These are phyloP conservation scores for Epinephelus awoara DNA, from an alignment of 2,797 vertebrate species.

Conservation along the genomic window DNA sequence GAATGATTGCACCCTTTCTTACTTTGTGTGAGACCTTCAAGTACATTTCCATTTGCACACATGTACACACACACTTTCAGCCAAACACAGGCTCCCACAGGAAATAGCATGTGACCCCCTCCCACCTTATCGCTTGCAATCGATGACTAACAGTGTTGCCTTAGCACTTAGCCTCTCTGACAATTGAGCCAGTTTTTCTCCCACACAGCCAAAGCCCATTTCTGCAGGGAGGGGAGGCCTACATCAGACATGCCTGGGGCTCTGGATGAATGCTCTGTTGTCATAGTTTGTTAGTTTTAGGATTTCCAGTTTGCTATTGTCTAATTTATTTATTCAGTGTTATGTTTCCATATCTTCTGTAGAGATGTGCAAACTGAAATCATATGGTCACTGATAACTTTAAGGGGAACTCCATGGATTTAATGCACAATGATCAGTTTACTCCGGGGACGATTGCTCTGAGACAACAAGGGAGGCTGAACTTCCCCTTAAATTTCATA, in stretches of 20 bases:
- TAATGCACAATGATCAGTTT: not conserved
- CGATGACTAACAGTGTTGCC: slow-evolving; percentile 50
- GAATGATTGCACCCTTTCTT: slow-evolving; percentile 43
- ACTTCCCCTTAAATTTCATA: too few relatives aligned
- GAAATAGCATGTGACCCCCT: slow-evolving; percentile 55
- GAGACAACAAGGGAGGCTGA: too few relatives aligned
- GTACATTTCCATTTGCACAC: slow-evolving; percentile 32
- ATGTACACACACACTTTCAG: not conserved
- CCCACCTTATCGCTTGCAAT: slow-evolving; percentile 54
- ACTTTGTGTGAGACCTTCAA: slow-evolving; percentile 34
- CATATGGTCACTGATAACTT: not conserved
- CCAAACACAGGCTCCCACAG: slow-evolving; percentile 26
- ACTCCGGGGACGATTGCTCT: too few relatives aligned
- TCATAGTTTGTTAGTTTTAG: slow-evolving; percentile 34
- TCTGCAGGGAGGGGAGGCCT: slow-evolving; percentile 5
- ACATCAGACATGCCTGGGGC: slow-evolving; percentile 31
- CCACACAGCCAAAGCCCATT: slow-evolving; percentile 38
- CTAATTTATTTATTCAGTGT: slow-evolving; percentile 5
- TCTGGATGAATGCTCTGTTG: slow-evolving; percentile 37
- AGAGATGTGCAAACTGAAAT: not conserved
- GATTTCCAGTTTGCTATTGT: slow-evolving; percentile 21
- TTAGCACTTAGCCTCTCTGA: slow-evolving; percentile 56
- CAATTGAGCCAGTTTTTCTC: slow-evolving; percentile 48
- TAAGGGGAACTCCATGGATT: not conserved
- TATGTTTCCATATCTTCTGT: not conserved